Base-by-base conservation (phyloP, 2,113 vertebrate genomes). In the Brachionichthys hirsutus region DNA sequence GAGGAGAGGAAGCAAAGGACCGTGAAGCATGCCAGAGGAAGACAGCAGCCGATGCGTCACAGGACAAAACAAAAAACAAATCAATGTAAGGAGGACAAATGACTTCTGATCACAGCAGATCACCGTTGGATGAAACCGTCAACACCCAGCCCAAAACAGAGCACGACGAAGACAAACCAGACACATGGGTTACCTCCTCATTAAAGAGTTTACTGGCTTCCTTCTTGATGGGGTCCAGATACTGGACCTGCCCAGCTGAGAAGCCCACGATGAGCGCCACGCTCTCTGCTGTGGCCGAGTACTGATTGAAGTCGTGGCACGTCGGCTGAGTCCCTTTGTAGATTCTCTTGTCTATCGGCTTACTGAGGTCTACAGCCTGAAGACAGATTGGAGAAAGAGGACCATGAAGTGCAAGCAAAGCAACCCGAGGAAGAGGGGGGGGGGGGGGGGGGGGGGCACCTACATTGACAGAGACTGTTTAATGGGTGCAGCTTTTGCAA, bases 291-390 rank as follows among this genome's bases (percentile, higher is more conserved):
- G 92, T 93, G 8, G 94, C 95, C 0, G 94, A 94, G 86, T 93
- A 92, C 89, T 96, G 95, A 87, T 96, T 97, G 81, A 97, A 95
- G 82, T 96, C 94, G 0, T 97, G 95, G 71, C 95, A 97, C 0
- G 94, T 95, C 0, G 95, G 95, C 85, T 95, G 94, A 0, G 95
- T 94, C 38, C 95, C 95, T 75, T 96, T 95, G 77, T 97, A 97
- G 55, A 96, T 95, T 10, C 95, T 89, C 73, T 94, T 96, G 88
- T 96, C 95, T 3, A 97, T 95, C 9, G 95, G 94, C 20, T 95
- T 95, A 52, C 94, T 95, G 80, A 97, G 93, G 79, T 97, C 95
- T 17, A 95, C 93, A 0, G 91, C 90, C 95, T 96, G 86, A 52
- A 50, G 15, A 68, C 15, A 50, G 16, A 40, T n/a, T 1, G 40